phyloP scores from a whole-genome alignment of 2,888 invertebrate species.

The Caenorhabditis japonica region DNA sequence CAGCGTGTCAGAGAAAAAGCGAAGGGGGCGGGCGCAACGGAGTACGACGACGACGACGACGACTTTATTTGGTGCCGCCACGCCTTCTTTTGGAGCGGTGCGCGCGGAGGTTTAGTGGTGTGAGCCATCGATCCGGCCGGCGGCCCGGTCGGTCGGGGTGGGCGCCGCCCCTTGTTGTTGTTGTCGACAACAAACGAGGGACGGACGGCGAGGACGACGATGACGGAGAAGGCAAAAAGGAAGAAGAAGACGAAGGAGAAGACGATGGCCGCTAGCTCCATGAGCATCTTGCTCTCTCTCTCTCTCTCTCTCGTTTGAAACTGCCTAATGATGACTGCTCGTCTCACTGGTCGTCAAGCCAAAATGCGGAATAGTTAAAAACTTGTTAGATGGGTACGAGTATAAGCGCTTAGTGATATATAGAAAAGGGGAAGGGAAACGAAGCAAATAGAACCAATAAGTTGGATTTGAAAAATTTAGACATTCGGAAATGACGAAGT shows the following conservation, averaged over 20 bases:
- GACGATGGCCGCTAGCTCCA: conserved; percentile 10
- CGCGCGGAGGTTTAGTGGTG: conserved; percentile 23
- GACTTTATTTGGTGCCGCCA: conserved; percentile 11
- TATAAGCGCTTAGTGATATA: background rate
- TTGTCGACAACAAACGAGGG: conserved; percentile 41
- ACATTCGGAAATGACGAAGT: no score
- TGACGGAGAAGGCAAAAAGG: conserved; percentile 9
- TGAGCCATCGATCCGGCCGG: conserved; percentile 45
- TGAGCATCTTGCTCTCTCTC: conserved; percentile 7
- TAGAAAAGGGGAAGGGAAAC: background rate
- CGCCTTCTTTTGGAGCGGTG: conserved; percentile 36
- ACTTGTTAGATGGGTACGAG: background rate
- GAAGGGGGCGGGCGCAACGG: conserved; percentile 6
- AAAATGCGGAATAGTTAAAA: conserved; percentile 6
- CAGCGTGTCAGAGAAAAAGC: conserved; percentile 27
- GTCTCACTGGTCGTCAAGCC: conserved; percentile 1
- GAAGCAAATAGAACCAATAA: no score
- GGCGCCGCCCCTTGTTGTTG: conserved; percentile 46
- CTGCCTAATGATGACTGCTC: conserved; percentile 47
- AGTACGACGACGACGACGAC: conserved; percentile 11
- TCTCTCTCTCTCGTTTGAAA: conserved; percentile 3
- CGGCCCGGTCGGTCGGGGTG: no score
- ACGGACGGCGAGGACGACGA: conserved; percentile 9
- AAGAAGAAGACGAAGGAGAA: conserved; percentile 5
- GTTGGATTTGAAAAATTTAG: no score